phyloP scores from a whole-genome alignment of 2,113 vertebrate species.

The Petroica traversi region DNA sequence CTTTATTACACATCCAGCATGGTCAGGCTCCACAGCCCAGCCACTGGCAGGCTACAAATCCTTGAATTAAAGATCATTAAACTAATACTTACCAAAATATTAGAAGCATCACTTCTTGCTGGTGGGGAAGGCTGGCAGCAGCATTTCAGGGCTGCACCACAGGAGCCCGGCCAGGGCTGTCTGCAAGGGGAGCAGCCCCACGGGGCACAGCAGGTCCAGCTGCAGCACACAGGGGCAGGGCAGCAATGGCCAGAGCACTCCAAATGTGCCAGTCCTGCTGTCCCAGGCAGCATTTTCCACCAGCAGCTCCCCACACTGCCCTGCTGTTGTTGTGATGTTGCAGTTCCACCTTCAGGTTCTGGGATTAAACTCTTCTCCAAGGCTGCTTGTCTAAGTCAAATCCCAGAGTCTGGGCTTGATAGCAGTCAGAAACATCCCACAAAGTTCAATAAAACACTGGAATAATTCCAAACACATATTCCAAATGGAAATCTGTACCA shows the following conservation, averaged over 20 bases:
- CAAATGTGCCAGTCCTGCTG: not conserved
- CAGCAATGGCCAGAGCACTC: not conserved
- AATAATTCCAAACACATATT: too few species aligned
- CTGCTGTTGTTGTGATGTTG: fast-evolving
- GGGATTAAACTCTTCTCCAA: not conserved
- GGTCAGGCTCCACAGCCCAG: not conserved
- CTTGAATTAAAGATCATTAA: not conserved
- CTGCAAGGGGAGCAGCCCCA: not conserved
- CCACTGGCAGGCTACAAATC: not conserved
- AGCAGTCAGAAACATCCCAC: not conserved
- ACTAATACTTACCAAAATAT: not conserved
- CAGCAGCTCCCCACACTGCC: not conserved
- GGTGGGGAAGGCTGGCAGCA: not conserved
- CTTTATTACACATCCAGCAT: not conserved
- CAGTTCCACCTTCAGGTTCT: not conserved
- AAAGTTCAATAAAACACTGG: not conserved
- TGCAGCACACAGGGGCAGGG: not conserved
- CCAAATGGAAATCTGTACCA: not conserved
- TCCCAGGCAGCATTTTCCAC: not conserved
- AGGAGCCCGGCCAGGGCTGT: not conserved
- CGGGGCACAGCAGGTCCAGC: not conserved
- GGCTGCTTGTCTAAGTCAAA: not conserved
- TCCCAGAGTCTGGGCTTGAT: not conserved
- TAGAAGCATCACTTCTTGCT: not conserved
- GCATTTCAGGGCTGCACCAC: fast-evolving